Evolutionary conservation across 2,797 vertebrate genomes (phyloP).

Genomic region (Novumbra hubbsi): DNA sequence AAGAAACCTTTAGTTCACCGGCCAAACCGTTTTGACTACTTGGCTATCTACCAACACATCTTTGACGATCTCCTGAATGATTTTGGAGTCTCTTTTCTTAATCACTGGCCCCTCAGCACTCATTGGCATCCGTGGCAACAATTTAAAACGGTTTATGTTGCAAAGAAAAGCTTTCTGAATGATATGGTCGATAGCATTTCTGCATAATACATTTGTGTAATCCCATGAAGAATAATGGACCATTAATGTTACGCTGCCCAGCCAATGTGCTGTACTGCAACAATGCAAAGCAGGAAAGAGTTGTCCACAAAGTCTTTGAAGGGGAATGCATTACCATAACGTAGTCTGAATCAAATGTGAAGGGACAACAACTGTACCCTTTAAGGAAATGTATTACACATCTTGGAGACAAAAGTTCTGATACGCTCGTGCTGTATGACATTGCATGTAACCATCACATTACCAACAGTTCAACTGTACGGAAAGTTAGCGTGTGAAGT

Average conservation of each 20-base stretch:
- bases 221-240: slow-evolving; percentile 38
- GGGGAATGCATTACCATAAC: not conserved
- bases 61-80: not conserved
- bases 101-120: not conserved
- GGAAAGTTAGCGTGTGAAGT: too few relatives aligned
- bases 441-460: not conserved
- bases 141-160: not conserved
- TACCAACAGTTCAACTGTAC: too few relatives aligned
- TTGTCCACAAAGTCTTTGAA: not conserved
- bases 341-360: not conserved
- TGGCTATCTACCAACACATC: too few relatives aligned
- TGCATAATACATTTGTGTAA: slow-evolving; percentile 23
- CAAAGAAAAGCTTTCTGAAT: not conserved
- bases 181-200: slow-evolving; percentile 10
- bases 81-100: not conserved
- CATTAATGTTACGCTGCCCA: slow-evolving; percentile 1
- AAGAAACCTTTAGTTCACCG: too few relatives aligned
- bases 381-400: not conserved
- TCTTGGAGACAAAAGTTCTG: not conserved
- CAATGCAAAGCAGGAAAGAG: not conserved
- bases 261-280: slow-evolving; percentile 4
- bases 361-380: not conserved
- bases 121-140: not conserved
- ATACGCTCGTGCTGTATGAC: not conserved
- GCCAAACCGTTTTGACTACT: too few relatives aligned